phyloP scores from a whole-genome alignment of 2,888 invertebrate species.

The Metalampra italica region DNA sequence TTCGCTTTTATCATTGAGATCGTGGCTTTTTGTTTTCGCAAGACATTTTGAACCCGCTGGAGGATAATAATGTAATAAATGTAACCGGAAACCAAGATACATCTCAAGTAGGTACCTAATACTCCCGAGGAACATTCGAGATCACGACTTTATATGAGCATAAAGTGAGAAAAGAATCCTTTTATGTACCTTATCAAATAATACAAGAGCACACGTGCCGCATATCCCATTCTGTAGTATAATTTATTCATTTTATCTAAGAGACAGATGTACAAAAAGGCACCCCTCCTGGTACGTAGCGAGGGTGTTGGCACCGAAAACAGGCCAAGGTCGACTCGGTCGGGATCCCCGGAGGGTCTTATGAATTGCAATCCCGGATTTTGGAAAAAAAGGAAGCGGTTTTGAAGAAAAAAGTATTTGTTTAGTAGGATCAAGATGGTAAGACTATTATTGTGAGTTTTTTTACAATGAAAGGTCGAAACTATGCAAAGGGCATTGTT shows the following conservation, averaged over 20 bases:
- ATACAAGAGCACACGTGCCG: slow-evolving; percentile 6
- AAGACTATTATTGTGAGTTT: too few species aligned
- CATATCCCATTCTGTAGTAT: slow-evolving; percentile 4
- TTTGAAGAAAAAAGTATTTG: not conserved
- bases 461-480: too few species aligned
- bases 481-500: too few species aligned
- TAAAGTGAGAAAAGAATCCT: not conserved
- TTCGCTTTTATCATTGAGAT: too few species aligned
- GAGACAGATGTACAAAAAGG: slow-evolving; percentile 12
- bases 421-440: not conserved
- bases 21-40: too few species aligned
- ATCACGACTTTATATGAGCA: not conserved
- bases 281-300: not conserved
- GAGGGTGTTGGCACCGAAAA: slow-evolving; percentile 9
- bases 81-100: not conserved
- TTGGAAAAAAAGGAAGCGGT: not conserved
- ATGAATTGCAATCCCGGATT: slow-evolving; percentile 7
- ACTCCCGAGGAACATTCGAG: not conserved
- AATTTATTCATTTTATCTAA: slow-evolving; percentile 17
- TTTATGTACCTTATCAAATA: not conserved
- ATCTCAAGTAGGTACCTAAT: not conserved
- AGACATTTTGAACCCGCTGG: too few species aligned
- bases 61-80: too few species aligned
- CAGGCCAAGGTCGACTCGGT: slow-evolving; percentile 22
- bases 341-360: slow-evolving; percentile 1